These are phyloP conservation scores for Leptura quadrifasciata DNA, from an alignment of 2,888 invertebrate species.

Conservation along the genomic window DNA sequence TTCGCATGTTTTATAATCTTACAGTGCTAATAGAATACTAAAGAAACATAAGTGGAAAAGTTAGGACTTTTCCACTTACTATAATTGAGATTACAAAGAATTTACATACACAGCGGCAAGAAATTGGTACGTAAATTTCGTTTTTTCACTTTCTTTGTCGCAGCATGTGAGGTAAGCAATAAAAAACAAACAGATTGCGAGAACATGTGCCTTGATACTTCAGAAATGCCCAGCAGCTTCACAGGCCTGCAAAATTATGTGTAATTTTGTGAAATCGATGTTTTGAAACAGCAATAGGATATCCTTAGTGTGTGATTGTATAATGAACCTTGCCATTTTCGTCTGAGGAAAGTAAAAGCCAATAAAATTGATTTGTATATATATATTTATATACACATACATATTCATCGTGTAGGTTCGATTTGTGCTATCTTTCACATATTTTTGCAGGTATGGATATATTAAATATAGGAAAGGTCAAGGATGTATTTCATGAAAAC, in stretches of 20 bases:
- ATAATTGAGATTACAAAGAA: no score
- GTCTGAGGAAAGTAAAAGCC: not conserved
- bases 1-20: no score
- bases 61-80: no score
- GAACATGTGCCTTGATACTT: no score
- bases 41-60: no score
- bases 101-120: no score
- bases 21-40: no score
- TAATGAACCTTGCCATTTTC: not conserved
- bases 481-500: slow-evolving; percentile 26
- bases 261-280: not conserved
- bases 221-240: no score
- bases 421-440: slow-evolving; percentile 1
- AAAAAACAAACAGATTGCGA: no score
- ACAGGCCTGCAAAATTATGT: not conserved
- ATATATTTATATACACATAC: not conserved
- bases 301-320: not conserved
- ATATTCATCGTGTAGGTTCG: not conserved
- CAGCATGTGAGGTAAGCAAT: no score
- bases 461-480: slow-evolving; percentile 31
- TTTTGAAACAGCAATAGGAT: not conserved
- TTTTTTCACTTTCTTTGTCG: no score
- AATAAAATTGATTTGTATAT: not conserved
- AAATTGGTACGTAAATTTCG: no score
- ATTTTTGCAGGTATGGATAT: not conserved